Evolutionary conservation across 2,888 invertebrate species (phyloP).

Genomic region (Torymus tubicola): DNA sequence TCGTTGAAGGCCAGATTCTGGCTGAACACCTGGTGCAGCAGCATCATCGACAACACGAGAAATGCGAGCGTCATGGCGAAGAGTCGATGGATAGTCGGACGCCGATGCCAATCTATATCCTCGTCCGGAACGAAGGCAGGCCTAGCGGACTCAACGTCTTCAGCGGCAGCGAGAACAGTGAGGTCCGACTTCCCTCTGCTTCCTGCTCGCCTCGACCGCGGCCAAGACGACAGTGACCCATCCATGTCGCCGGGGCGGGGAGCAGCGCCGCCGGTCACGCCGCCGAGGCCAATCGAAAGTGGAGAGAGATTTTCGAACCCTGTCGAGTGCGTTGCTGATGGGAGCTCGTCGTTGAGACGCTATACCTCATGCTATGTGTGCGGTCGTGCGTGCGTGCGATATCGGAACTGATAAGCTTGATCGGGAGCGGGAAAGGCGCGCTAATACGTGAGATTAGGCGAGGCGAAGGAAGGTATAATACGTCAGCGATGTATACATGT

Average conservation of each 20-base stretch:
- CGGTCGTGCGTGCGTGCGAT: slow-evolving; percentile 25
- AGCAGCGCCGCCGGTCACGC: background rate
- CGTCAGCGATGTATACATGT: no score
- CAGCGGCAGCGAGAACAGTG: no score
- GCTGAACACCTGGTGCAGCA: slow-evolving; percentile 60
- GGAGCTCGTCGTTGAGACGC: no score
- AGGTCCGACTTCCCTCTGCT: background rate
- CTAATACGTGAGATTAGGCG: no score
- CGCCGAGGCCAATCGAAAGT: background rate
- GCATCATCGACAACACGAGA: slow-evolving; percentile 58
- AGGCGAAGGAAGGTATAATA: no score
- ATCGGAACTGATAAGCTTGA: no score
- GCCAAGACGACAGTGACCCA: slow-evolving; percentile 58
- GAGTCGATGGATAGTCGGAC: slow-evolving; percentile 16
- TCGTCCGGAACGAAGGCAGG: background rate
- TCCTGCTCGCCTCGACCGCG: slow-evolving; percentile 55
- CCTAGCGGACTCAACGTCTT: background rate
- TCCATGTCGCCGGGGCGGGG: slow-evolving; percentile 32
- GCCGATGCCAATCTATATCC: slow-evolving; percentile 31
- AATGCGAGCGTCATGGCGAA: slow-evolving; percentile 24
- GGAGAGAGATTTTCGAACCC: no score
- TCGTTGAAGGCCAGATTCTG: slow-evolving; percentile 60
- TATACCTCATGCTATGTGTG: no score
- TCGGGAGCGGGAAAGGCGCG: no score
- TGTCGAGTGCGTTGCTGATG: no score